Conservation (phyloP, 2,797 vertebrate species). For the Tokudaia muenninki region DNA sequence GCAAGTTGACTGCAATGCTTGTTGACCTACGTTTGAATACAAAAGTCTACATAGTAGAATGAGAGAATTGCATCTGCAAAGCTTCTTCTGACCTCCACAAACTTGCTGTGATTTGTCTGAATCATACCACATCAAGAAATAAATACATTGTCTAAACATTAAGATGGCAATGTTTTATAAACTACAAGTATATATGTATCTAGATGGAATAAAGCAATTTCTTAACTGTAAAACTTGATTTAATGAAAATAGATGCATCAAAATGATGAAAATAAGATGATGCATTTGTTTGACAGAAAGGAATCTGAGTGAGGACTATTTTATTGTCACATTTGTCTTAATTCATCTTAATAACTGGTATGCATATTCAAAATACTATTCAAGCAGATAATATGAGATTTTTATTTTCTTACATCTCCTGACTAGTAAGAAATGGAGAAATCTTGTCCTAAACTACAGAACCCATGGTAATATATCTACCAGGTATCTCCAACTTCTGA, state of each 20-base stretch:
- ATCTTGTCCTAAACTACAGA: neutral
- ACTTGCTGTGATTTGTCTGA: neutral
- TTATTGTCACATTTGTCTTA: neutral
- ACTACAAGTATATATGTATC: neutral
- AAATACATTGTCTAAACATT: neutral
- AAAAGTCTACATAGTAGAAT: neutral
- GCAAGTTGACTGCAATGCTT: neutral
- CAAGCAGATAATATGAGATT: constrained; percentile 8
- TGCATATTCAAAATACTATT: neutral
- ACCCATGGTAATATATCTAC: neutral
- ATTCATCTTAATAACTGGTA: neutral
- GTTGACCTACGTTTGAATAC: neutral
- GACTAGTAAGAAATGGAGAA: constrained; percentile 15
- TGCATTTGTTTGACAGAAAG: neutral
- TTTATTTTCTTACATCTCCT: neutral
- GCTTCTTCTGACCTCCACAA: neutral
- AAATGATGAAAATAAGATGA: neutral
- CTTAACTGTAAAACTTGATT: neutral
- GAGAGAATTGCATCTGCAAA: neutral
- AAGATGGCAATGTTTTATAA: neutral
- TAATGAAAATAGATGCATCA: neutral
- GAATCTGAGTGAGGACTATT: neutral
- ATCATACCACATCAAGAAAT: neutral
- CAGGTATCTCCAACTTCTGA: neutral
- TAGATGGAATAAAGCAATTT: constrained; percentile 2